Conservation (phyloP, 2,888 invertebrate species). For the Epistrophella euchroma region DNA sequence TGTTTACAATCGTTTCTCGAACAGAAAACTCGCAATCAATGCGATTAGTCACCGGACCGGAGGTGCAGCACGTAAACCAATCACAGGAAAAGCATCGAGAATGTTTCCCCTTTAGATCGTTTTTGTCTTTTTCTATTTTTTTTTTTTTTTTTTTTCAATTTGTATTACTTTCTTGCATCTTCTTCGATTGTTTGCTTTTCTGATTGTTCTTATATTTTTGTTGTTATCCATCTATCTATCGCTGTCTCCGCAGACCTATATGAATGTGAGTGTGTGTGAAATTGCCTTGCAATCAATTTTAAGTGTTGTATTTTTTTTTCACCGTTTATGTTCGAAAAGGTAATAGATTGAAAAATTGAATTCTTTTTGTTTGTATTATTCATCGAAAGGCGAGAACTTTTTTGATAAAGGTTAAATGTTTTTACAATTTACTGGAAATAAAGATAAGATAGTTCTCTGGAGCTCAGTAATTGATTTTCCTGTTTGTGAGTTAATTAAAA, state of each 20-base stretch:
- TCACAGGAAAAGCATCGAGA: constrained; percentile 67
- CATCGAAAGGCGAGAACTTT: constrained; percentile 16
- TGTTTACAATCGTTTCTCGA: constrained; percentile 71
- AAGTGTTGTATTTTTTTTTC: constrained; percentile 33
- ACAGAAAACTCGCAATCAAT: constrained; percentile 72
- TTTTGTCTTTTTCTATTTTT: background rate
- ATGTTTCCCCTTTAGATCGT: constrained; percentile 32
- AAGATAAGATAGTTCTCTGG: background rate
- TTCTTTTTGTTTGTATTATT: constrained; percentile 28
- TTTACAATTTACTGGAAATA: constrained; percentile 15
- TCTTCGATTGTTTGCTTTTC: constrained; percentile 54
- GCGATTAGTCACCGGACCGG: constrained; percentile 72
- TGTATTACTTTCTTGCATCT: constrained; percentile 42
- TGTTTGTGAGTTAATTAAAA: constrained; percentile 57
- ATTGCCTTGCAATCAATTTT: constrained; percentile 56
- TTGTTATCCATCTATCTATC: constrained; percentile 30
- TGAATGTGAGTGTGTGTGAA: background rate
- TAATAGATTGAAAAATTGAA: constrained; percentile 63
- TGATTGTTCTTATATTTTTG: constrained; percentile 39
- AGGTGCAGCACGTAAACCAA: constrained; percentile 74
- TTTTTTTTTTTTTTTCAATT: constrained; percentile 3
- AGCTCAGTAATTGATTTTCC: constrained; percentile 20
- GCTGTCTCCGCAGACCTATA: background rate
- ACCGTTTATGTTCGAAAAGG: constrained; percentile 32
- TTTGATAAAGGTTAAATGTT: constrained; percentile 40